Base-by-base conservation (phyloP, 2,797 vertebrate species). In the Loriculus beryllinus region DNA sequence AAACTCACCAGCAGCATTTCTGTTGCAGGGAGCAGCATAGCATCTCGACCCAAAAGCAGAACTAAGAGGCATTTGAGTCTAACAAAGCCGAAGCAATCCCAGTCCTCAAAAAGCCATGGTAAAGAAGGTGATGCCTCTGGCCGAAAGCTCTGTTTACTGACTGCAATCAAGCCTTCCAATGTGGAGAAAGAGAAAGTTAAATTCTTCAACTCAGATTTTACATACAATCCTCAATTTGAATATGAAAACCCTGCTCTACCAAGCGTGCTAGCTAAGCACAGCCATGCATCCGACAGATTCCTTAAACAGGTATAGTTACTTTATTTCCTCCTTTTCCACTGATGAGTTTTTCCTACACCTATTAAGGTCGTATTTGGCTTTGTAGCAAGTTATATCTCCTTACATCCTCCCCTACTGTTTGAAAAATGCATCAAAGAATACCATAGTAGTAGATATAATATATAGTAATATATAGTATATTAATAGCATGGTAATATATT, bases 91-190 rank as follows among this genome's bases (percentile, higher is more conserved):
- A 98, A 97, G 92, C 96, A 79, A 3, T 91, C 98, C 14, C 97
- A 93, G 8, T 54, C 98, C 68, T 95, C 97, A 8, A 98, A 97
- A 88, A 90, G 94, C 43, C 92, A 68, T 2, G 92, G 92, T 6
- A 98, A 89, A 72, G 98, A 98, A 29, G 97, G 93, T 23, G 98
- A 98, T 13, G 91, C 76, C 56, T 64, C 96, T 6, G 93, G 95
- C 56, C 98, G 96, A 94, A 99, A 98, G 82, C 97, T 98, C 80
- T 99, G 98, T 92, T 98, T 99, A 45, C 97, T 99, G 48, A 96
- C 98, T 6, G 99, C 99, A 16, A 98, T 99, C 96, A 99, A 99
- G 92, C 99, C 99, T 5, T 98, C 96, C 74, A 99, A 99, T 3
- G 98, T 99, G 69, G 98, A 99, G 93, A 98, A 96, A 52, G 99